Percentiles rank a stretch among this genome's conserved stretches.
phyloP scores from a whole-genome alignment of 2,888 invertebrate genomes.

The Volucella bombylans region DNA sequence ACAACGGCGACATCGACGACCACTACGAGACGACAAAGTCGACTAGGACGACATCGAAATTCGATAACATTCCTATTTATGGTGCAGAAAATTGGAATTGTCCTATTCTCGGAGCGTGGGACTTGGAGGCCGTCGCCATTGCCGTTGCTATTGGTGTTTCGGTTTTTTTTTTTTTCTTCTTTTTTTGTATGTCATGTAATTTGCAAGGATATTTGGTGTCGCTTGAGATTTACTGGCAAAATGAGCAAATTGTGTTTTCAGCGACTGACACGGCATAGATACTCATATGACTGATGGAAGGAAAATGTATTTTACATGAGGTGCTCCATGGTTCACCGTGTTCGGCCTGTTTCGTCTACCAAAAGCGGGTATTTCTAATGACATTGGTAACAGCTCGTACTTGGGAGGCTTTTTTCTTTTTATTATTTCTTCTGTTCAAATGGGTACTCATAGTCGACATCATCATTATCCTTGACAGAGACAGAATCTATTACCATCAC shows the following conservation, averaged over 20 bases:
- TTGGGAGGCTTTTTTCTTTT: not conserved
- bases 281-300: constrained; percentile 1
- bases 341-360: not conserved
- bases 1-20: constrained; percentile 18
- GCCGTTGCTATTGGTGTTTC: not conserved
- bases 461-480: constrained; percentile 25
- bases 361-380: constrained; percentile 19
- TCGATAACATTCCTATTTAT: constrained; percentile 68
- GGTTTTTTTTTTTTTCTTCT: not conserved
- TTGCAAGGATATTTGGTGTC: constrained; percentile 57
- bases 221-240: constrained; percentile 52
- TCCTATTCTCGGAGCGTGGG: not conserved
- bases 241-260: constrained; percentile 44
- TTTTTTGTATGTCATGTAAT: constrained; percentile 27
- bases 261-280: constrained; percentile 22
- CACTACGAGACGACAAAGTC: constrained; percentile 35
- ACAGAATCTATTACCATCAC: constrained; percentile 17
- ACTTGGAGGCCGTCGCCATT: not conserved
- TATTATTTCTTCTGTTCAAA: too few relatives aligned
- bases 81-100: constrained; percentile 59
- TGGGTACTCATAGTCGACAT: not conserved
- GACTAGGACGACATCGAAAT: constrained; percentile 33
- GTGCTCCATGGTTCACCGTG: not conserved
- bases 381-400: constrained; percentile 34
- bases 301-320: constrained; percentile 19